A percentile compares a stretch with the other conserved stretches of the same genome.
phyloP scores from a whole-genome alignment of 2,797 vertebrate species.

The Jordanella pulchra region DNA sequence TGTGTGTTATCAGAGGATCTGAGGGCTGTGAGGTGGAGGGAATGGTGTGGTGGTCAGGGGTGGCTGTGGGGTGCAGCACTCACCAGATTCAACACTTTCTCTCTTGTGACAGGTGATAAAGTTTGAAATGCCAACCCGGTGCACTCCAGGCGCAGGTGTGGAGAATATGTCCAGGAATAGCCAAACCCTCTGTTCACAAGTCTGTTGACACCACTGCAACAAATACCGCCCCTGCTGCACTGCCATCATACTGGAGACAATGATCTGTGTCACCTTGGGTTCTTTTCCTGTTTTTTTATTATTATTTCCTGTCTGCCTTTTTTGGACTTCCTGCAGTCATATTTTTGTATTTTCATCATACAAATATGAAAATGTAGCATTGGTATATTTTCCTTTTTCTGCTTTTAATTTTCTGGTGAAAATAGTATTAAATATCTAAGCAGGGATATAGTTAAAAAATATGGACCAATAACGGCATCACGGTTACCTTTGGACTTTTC shows the following conservation, averaged over 20 bases:
- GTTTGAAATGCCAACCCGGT: slow-evolving; percentile 65
- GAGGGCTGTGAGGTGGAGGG: background rate
- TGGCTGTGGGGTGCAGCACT: slow-evolving; percentile 16
- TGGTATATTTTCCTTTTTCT: background rate
- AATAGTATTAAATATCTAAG: background rate
- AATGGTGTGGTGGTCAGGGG: background rate
- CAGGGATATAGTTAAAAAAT: background rate
- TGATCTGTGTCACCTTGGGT: slow-evolving; percentile 56
- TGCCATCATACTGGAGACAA: slow-evolving; percentile 22
- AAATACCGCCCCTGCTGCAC: slow-evolving; percentile 33
- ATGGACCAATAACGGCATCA: background rate
- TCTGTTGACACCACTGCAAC: slow-evolving; percentile 46
- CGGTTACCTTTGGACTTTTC: background rate
- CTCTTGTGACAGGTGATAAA: slow-evolving; percentile 71
- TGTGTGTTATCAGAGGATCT: slow-evolving; percentile 26
- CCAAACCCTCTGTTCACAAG: slow-evolving; percentile 61
- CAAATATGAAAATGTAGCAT: too few species aligned
- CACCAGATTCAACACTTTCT: slow-evolving; percentile 51
- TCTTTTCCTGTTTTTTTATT: background rate
- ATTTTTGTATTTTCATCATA: background rate
- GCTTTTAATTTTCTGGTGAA: background rate
- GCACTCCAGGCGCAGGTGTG: slow-evolving; percentile 60
- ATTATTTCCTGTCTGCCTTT: background rate
- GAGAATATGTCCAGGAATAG: slow-evolving; percentile 66
- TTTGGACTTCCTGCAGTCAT: slow-evolving; percentile 3